A percentile compares a stretch with the other conserved stretches of the same genome.
phyloP scores from a whole-genome alignment of 2,113 vertebrate genomes.

The Scomber colias region DNA sequence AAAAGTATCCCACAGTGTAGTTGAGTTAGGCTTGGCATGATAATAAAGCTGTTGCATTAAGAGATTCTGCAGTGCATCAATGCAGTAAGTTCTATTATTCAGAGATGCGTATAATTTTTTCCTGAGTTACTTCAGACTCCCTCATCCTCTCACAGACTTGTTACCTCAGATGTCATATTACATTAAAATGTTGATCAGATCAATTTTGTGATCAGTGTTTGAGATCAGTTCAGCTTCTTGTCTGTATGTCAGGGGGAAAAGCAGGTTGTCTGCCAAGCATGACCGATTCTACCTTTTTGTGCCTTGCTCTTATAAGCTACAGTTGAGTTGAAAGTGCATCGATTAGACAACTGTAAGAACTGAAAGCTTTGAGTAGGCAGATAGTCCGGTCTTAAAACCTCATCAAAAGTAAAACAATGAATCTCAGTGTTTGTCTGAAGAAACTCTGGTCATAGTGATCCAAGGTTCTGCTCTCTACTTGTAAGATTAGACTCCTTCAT shows the following conservation, averaged over 20 bases:
- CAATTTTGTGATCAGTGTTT: slow-evolving; percentile 56
- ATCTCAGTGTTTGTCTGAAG: slow-evolving; percentile 43
- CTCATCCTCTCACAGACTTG: slow-evolving; percentile 46
- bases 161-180: slow-evolving; percentile 63
- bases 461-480: slow-evolving; percentile 53
- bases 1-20: background rate
- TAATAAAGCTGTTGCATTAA: slow-evolving; percentile 7
- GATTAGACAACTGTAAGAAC: slow-evolving; percentile 11
- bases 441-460: slow-evolving; percentile 39
- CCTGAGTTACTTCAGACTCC: slow-evolving; percentile 58
- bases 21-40: background rate
- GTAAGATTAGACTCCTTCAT: slow-evolving; percentile 72
- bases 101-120: slow-evolving; percentile 43
- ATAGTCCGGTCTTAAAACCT: slow-evolving; percentile 28
- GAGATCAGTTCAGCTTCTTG: slow-evolving; percentile 33
- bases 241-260: slow-evolving; percentile 20
- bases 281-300: background rate
- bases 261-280: background rate
- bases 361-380: slow-evolving; percentile 9
- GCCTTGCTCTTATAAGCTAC: background rate
- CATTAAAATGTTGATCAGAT: slow-evolving; percentile 63
- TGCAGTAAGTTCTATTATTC: slow-evolving; percentile 44
- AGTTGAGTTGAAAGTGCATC: background rate
- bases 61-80: slow-evolving; percentile 24
- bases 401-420: slow-evolving; percentile 23